Percentiles rank a stretch among this genome's conserved stretches.
Evolutionary conservation across 37 sponge, comb jelly and placozoan genomes (phyloP).

Genomic region (Bolinopsis microptera): DNA sequence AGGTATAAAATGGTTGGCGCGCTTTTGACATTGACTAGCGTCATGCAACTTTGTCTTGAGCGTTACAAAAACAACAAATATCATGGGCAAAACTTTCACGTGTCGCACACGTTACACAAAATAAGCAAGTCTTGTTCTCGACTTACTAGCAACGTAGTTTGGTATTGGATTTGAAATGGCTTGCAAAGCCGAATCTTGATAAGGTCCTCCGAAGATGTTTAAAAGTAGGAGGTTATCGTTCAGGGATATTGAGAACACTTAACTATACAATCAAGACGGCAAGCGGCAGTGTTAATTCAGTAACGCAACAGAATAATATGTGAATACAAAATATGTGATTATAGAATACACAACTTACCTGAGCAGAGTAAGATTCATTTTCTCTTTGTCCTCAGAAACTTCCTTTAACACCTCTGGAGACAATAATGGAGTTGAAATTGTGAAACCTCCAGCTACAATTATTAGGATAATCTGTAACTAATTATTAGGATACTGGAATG

Average conservation of each 20-base stretch:
- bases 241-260: too few species aligned
- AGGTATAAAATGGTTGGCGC: background rate
- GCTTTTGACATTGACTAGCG: background rate
- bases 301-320: too few species aligned
- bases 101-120: background rate
- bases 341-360: too few species aligned
- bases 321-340: too few species aligned
- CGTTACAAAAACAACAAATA: background rate
- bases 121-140: background rate
- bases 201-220: conserved; percentile 77
- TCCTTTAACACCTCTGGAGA: background rate
- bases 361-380: background rate
- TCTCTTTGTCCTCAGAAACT: conserved; percentile 48
- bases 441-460: too few species aligned
- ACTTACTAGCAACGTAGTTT: conserved; percentile 72
- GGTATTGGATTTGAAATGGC: conserved; percentile 92
- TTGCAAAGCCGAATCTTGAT: conserved; percentile 77
- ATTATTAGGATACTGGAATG: too few species aligned
- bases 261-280: too few species aligned
- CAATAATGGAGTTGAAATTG: too few species aligned
- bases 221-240: too few species aligned
- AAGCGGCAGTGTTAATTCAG: too few species aligned
- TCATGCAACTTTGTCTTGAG: background rate
- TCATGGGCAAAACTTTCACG: background rate
- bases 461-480: too few species aligned